Percentiles rank a stretch among this genome's conserved stretches.
phyloP scores from a whole-genome alignment of 2,888 invertebrate species.

The Tholera decimalis region DNA sequence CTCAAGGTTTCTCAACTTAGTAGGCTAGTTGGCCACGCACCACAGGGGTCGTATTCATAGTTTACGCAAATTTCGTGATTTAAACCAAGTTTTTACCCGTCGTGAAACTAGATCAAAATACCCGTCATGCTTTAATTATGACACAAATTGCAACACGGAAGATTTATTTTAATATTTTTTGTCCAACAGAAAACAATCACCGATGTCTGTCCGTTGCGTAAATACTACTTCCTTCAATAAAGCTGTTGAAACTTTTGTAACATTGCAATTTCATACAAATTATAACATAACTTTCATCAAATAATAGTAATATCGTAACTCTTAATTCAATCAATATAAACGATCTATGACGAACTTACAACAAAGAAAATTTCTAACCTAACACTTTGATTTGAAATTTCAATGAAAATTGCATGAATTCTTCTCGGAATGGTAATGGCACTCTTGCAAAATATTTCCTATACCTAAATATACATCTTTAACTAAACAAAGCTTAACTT shows the following conservation, averaged over 20 bases:
- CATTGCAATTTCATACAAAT: slow-evolving; percentile 26
- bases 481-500: slow-evolving; percentile 52
- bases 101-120: slow-evolving; percentile 14
- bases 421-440: slow-evolving; percentile 1
- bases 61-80: slow-evolving; percentile 42
- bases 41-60: slow-evolving; percentile 35
- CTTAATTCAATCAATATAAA: neutral
- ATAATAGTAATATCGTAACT: slow-evolving; percentile 10
- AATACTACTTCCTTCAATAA: slow-evolving; percentile 6
- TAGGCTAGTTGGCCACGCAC: slow-evolving; percentile 20
- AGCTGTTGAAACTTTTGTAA: slow-evolving; percentile 4
- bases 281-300: neutral
- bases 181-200: slow-evolving; percentile 1
- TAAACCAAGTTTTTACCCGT: slow-evolving; percentile 13
- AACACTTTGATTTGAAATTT: too few relatives aligned
- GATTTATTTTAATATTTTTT: neutral
- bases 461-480: slow-evolving; percentile 1
- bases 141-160: slow-evolving; percentile 6
- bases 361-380: too few relatives aligned
- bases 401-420: neutral
- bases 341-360: too few relatives aligned
- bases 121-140: slow-evolving; percentile 14
- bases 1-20: slow-evolving; percentile 11
- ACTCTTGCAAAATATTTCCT: neutral
- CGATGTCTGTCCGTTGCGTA: neutral